These are phyloP conservation scores for Scaptomyza reducta DNA, from an alignment of 2,888 invertebrate genomes.

Conservation along the genomic window DNA sequence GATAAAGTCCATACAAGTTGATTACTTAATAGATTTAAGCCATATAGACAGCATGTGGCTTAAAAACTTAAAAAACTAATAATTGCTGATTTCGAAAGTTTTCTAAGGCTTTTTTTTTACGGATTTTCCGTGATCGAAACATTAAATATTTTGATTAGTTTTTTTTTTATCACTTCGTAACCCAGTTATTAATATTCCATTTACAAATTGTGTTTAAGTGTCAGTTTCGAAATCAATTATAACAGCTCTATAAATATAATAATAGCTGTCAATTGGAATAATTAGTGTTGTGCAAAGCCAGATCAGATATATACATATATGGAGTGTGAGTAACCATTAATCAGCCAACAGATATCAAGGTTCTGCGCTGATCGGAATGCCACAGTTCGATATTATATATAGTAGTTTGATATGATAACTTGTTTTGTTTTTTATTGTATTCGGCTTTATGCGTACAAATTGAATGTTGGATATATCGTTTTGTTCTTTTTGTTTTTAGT, in stretches of 20 bases:
- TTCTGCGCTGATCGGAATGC: too few species aligned
- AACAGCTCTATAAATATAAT: background rate
- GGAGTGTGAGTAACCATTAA: background rate
- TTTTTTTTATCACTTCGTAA: background rate
- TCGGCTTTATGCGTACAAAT: slow-evolving; percentile 62
- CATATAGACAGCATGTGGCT: too few species aligned
- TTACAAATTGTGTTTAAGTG: background rate
- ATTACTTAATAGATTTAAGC: too few species aligned
- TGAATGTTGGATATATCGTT: slow-evolving; percentile 60
- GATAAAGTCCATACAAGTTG: slow-evolving; percentile 13
- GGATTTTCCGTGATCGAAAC: background rate
- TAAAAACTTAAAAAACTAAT: too few species aligned
- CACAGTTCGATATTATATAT: background rate
- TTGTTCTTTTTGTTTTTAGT: slow-evolving; percentile 20
- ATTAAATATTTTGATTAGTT: background rate
- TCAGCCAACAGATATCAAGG: background rate
- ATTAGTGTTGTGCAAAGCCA: background rate
- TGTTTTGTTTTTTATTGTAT: slow-evolving; percentile 45
- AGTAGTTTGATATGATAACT: slow-evolving; percentile 18
- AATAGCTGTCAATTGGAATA: background rate
- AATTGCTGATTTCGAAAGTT: too few species aligned
- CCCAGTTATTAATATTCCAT: background rate
- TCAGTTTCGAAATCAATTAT: background rate
- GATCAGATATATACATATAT: background rate
- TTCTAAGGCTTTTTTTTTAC: too few species aligned